Percentiles rank a stretch among this genome's conserved stretches.
These are phyloP conservation scores for Orthonychiurus folsomi DNA, from an alignment of 2,888 invertebrate species.

Conservation along the genomic window DNA sequence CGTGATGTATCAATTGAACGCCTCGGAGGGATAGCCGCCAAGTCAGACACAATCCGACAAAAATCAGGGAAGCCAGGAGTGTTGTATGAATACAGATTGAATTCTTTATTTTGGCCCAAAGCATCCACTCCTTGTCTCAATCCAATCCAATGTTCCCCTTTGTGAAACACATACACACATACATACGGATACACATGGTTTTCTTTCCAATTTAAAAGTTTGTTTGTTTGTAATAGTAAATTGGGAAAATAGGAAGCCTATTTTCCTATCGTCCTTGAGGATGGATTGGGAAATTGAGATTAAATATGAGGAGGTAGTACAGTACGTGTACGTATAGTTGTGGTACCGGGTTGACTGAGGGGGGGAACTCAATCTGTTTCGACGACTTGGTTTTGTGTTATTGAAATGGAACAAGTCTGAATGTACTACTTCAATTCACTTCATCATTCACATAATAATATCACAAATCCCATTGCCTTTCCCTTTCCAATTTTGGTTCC, in stretches of 20 bases:
- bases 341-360: not conserved
- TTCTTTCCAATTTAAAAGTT: not conserved
- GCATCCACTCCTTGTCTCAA: not conserved
- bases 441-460: not conserved
- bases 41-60: not conserved
- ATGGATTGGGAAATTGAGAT: slow-evolving; percentile 1
- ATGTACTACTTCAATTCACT: not conserved
- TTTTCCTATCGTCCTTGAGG: no score
- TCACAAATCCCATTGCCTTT: not conserved
- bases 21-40: not conserved
- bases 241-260: not conserved
- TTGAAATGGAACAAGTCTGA: no score
- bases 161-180: not conserved
- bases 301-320: no score
- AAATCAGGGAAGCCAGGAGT: not conserved
- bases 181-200: not conserved
- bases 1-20: not conserved
- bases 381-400: not conserved
- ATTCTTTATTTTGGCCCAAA: not conserved
- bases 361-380: not conserved
- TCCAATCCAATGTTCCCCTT: no score
- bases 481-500: no score
- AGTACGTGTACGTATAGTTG: not conserved
- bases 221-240: not conserved
- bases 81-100: not conserved